Conservation (phyloP, 2,797 vertebrate species). For the Alosa sapidissima region DNA sequence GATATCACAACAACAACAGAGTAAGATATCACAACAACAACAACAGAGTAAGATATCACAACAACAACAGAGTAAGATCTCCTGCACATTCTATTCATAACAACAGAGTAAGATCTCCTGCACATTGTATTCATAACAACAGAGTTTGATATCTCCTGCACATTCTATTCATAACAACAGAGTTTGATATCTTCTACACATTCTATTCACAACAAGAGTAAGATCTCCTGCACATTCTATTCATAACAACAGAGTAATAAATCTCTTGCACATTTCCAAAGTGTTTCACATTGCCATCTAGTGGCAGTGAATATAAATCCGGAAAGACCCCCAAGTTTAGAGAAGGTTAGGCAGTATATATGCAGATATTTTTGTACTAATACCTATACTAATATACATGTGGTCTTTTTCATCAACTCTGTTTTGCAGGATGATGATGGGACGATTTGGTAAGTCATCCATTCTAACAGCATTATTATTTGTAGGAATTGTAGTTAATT, state of each 20-base stretch:
- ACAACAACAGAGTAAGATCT: slow-evolving; percentile 80
- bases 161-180: too few species aligned
- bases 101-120: slow-evolving; percentile 83
- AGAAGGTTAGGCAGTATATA: neutral
- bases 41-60: slow-evolving; percentile 84
- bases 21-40: too few species aligned
- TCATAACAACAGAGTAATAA: too few species aligned
- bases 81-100: slow-evolving; percentile 61
- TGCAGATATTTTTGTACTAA: neutral
- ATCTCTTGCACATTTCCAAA: neutral
- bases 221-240: too few species aligned
- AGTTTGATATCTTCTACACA: too few species aligned
- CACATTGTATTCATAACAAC: too few species aligned
- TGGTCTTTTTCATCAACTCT: slow-evolving; percentile 23
- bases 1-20: too few species aligned
- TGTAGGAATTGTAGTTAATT: neutral
- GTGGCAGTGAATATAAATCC: slow-evolving; percentile 18
- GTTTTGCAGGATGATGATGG: slow-evolving; percentile 91
- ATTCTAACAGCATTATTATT: neutral
- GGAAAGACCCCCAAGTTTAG: neutral
- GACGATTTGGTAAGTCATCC: slow-evolving; percentile 80
- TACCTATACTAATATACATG: neutral
- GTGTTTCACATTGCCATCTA: slow-evolving; percentile 12
- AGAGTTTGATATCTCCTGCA: neutral
- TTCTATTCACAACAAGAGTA: too few species aligned